phyloP scores from a whole-genome alignment of 2,113 vertebrate genomes.

The Apaloderma vittatum region DNA sequence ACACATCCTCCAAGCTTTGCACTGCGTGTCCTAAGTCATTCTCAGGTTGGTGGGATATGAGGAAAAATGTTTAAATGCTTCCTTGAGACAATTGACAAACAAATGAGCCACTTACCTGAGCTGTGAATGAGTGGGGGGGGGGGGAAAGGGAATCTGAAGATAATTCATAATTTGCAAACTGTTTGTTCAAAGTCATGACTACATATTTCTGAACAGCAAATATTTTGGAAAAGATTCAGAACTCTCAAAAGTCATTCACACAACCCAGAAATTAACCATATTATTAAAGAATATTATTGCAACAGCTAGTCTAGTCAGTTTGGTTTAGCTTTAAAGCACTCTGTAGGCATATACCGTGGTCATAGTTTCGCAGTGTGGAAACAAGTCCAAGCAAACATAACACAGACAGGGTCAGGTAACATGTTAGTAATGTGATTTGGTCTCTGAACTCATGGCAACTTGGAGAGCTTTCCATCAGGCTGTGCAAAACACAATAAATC shows the following conservation, averaged over 20 bases:
- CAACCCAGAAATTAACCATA: neutral
- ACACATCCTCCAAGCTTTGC: neutral
- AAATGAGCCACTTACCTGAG: neutral
- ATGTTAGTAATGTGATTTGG: neutral
- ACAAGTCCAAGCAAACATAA: neutral
- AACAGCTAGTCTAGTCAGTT: neutral
- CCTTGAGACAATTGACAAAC: neutral
- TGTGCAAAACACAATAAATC: neutral
- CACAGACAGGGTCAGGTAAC: neutral
- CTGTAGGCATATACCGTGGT: neutral
- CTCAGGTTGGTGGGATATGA: neutral
- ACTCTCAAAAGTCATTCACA: neutral
- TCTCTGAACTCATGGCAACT: neutral
- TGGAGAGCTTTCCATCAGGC: neutral
- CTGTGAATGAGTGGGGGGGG: neutral
- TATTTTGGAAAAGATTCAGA: neutral
- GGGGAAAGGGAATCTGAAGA: neutral
- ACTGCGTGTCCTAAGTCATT: neutral
- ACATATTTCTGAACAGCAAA: neutral
- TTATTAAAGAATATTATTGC: neutral
- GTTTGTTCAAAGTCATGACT: neutral
- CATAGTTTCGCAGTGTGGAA: neutral
- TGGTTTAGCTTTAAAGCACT: neutral
- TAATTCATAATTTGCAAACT: neutral
- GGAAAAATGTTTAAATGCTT: neutral